These are phyloP conservation scores for Nephrocerus scutellatus DNA, from an alignment of 2,888 invertebrate species.

Conservation along the genomic window DNA sequence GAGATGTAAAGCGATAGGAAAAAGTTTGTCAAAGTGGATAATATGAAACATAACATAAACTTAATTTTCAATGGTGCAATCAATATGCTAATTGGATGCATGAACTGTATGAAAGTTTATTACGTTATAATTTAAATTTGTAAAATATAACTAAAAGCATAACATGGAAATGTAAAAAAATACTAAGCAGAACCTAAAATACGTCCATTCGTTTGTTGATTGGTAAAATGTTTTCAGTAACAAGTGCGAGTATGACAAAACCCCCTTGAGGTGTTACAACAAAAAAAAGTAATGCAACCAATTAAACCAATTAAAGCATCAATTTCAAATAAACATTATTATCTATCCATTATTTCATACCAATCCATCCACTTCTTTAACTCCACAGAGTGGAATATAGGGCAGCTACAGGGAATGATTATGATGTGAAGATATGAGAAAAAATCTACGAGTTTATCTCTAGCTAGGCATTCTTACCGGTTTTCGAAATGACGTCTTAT, in stretches of 20 bases:
- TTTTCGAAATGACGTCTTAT: constrained; percentile 78
- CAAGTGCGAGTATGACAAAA: too few species aligned
- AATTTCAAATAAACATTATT: constrained; percentile 13
- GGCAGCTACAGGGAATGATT: constrained; percentile 56
- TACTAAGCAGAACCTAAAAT: constrained; percentile 6
- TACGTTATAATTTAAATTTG: too few species aligned
- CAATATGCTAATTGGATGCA: too few species aligned
- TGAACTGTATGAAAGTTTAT: too few species aligned
- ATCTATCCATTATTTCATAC: constrained; percentile 44
- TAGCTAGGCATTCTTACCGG: constrained; percentile 56
- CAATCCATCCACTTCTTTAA: constrained; percentile 68
- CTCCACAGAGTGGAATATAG: constrained; percentile 66
- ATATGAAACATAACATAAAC: too few species aligned
- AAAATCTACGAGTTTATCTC: neutral
- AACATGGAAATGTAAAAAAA: constrained; percentile 41
- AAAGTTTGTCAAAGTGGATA: too few species aligned
- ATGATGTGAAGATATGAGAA: constrained; percentile 20
- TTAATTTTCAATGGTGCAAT: too few species aligned
- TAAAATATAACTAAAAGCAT: too few species aligned
- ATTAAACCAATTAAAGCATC: constrained; percentile 10
- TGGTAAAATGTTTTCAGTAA: too few species aligned
- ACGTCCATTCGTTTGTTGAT: too few species aligned
- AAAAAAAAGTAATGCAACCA: constrained; percentile 15
- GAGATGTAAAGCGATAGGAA: too few species aligned
- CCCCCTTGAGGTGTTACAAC: too few species aligned